These are phyloP conservation scores for Cosmia pyralina DNA, from an alignment of 2,888 invertebrate genomes.

Conservation along the genomic window DNA sequence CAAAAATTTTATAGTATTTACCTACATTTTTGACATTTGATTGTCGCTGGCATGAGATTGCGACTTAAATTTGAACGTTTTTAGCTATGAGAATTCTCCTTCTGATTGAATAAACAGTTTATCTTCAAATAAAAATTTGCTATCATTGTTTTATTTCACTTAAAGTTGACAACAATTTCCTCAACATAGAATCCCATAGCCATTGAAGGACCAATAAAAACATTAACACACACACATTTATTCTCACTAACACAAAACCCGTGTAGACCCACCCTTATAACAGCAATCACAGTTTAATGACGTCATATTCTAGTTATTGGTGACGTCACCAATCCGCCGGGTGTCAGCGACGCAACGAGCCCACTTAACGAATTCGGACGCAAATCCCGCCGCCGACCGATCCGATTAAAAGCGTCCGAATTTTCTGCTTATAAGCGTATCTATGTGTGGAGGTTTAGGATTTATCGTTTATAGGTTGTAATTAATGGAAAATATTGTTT, in stretches of 20 bases:
- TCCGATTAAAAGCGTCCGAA: constrained; percentile 57
- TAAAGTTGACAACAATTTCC: neutral
- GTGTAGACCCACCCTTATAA: constrained; percentile 15
- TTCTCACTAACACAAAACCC: neutral
- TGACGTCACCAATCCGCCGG: constrained; percentile 57
- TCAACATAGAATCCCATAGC: neutral
- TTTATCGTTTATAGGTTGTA: constrained; percentile 8
- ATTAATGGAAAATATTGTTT: neutral
- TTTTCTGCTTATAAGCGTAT: constrained; percentile 49
- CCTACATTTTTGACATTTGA: no score
- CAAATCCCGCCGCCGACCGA: constrained; percentile 51
- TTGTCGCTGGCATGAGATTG: no score
- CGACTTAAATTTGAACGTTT: no score
- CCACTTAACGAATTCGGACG: constrained; percentile 63
- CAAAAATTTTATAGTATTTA: no score
- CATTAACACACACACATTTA: neutral
- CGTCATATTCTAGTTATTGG: constrained; percentile 51
- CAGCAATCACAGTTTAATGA: constrained; percentile 51
- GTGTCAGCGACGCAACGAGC: constrained; percentile 60
- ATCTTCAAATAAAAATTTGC: neutral
- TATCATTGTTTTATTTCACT: neutral
- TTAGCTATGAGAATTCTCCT: no score
- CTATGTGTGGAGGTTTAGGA: constrained; percentile 16
- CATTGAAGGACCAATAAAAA: neutral
- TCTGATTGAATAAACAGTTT: neutral